Evolutionary conservation across 1,140 invertebrate species (phyloP).

Genomic region (Dendroctonus valens): DNA sequence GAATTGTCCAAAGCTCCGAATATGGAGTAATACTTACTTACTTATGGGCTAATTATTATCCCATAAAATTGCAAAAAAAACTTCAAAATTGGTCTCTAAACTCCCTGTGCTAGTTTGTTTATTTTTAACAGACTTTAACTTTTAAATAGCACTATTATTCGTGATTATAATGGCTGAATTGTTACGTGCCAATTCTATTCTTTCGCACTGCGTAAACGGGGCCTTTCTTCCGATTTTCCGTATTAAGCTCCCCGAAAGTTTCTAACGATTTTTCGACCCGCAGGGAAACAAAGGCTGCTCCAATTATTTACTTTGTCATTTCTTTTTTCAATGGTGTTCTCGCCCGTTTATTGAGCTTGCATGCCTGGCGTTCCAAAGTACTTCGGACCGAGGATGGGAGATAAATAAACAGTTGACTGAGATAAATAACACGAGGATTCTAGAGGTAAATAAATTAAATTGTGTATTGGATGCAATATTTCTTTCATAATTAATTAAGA

Average conservation of each 20-base stretch:
- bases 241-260: constrained; percentile 4
- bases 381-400: constrained; percentile 7
- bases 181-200: too few relatives aligned
- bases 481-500: too few relatives aligned
- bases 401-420: constrained; percentile 7
- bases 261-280: constrained; percentile 8
- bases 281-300: constrained; percentile 12
- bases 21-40: too few relatives aligned
- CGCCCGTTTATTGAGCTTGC: constrained; percentile 5
- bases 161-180: too few relatives aligned
- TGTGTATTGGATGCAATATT: neutral
- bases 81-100: too few relatives aligned
- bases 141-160: too few relatives aligned
- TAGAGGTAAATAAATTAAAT: neutral
- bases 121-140: too few relatives aligned
- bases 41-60: too few relatives aligned
- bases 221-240: neutral
- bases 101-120: too few relatives aligned
- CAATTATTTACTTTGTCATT: constrained; percentile 11
- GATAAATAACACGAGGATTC: constrained; percentile 6
- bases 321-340: constrained; percentile 1
- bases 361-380: constrained; percentile 8
- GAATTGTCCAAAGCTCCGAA: too few relatives aligned
- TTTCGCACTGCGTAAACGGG: too few relatives aligned
- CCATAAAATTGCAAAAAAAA: too few relatives aligned